phyloP scores from a whole-genome alignment of 2,888 invertebrate species.

The Piscicola geometra region DNA sequence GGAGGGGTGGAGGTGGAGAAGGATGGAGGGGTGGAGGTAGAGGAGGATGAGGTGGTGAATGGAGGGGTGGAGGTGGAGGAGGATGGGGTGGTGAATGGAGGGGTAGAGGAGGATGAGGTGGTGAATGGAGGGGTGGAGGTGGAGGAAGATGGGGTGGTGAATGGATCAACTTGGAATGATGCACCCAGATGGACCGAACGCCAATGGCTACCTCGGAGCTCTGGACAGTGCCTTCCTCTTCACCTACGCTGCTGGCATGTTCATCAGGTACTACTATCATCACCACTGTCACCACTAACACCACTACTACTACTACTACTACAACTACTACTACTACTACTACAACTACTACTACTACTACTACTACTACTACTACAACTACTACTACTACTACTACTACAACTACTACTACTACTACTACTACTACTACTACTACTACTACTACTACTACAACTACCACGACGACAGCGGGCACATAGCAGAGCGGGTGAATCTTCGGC shows the following conservation, averaged over 20 bases:
- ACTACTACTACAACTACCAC: neutral
- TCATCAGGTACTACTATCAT: conserved; percentile 61
- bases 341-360: neutral
- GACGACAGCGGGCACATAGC: conserved; percentile 74
- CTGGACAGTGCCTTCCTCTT: conserved; percentile 87
- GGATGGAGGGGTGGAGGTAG: no score
- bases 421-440: conserved; percentile 1
- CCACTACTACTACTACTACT: neutral
- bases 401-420: neutral
- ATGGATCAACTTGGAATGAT: no score
- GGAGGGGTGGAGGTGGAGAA: no score
- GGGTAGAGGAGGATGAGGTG: no score
- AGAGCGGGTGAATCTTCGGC: conserved; percentile 81
- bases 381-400: neutral
- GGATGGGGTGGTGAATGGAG: no score
- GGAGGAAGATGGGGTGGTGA: no score
- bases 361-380: neutral
- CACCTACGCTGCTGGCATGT: conserved; percentile 88
- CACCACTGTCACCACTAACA: neutral
- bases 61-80: no score
- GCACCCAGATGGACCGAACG: conserved; percentile 45
- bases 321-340: neutral
- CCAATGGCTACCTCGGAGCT: conserved; percentile 64
- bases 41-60: no score
- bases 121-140: no score